Conservation (phyloP, 2,113 vertebrate genomes). For the Typhlomys cinereus region DNA sequence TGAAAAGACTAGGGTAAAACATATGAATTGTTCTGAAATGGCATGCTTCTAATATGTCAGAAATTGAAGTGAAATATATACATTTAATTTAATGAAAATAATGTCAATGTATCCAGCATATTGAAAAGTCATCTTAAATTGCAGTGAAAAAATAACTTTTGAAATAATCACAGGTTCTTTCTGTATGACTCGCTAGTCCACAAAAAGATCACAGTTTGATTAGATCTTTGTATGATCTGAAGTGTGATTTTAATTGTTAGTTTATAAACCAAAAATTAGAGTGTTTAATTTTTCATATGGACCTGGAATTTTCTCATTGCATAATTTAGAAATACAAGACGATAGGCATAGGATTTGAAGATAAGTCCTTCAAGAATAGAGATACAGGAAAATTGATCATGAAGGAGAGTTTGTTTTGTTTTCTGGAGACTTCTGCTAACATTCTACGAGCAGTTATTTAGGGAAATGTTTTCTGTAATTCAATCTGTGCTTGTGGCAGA, state of each 20-base stretch:
- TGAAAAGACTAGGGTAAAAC: neutral
- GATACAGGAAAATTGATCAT: neutral
- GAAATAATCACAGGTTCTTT: neutral
- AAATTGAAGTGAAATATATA: neutral
- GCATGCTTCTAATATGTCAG: neutral
- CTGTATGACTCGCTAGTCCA: neutral
- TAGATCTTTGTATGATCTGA: neutral
- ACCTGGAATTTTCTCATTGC: neutral
- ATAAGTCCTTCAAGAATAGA: neutral
- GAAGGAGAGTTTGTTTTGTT: neutral
- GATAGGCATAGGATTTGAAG: neutral
- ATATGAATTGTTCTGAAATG: neutral
- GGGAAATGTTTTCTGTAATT: slow-evolving; percentile 1
- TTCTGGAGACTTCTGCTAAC: neutral
- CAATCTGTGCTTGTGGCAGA: neutral
- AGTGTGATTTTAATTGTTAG: slow-evolving; percentile 8
- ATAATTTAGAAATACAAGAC: neutral
- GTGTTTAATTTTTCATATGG: neutral
- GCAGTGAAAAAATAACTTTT: neutral
- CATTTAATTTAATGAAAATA: neutral
- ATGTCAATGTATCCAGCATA: neutral
- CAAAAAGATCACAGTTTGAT: neutral
- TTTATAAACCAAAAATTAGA: neutral
- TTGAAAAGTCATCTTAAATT: slow-evolving; percentile 7
- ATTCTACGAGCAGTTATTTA: neutral